Conservation (phyloP, 2,888 invertebrate genomes). For the Achlya flavicornis region DNA sequence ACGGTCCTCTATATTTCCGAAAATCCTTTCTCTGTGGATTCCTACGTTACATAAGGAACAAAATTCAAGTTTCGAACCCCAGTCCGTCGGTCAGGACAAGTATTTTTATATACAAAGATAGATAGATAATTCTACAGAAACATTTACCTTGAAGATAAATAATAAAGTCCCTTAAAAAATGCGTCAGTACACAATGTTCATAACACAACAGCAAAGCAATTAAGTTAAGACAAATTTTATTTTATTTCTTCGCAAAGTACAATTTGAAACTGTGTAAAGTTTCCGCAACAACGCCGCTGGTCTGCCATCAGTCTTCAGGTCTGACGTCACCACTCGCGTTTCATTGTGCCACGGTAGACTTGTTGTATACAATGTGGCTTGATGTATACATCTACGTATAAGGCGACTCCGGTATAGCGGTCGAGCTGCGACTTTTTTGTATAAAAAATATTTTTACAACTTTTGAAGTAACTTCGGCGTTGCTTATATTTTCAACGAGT, state of each 20-base stretch:
- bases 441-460: not conserved
- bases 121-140: too few relatives aligned
- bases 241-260: constrained; percentile 43
- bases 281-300: constrained; percentile 43
- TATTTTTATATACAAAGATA: too few relatives aligned
- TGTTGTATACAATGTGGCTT: constrained; percentile 11
- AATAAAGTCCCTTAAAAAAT: too few relatives aligned
- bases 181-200: not conserved
- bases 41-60: too few relatives aligned
- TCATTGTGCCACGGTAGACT: constrained; percentile 42
- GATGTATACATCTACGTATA: constrained; percentile 7
- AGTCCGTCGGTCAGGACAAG: too few relatives aligned
- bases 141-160: too few relatives aligned
- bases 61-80: too few relatives aligned
- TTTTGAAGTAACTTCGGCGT: not conserved
- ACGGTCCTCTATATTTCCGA: too few relatives aligned
- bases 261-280: constrained; percentile 47
- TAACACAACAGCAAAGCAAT: constrained; percentile 24
- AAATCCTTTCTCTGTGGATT: too few relatives aligned
- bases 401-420: constrained; percentile 7
- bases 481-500: too few relatives aligned
- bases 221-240: constrained; percentile 37
- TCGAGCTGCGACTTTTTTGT: constrained; percentile 1
- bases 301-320: constrained; percentile 41
- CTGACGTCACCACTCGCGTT: constrained; percentile 50